A percentile compares a stretch with the other conserved stretches of the same genome.
phyloP scores from a whole-genome alignment of 2,888 invertebrate genomes.

The Netelia fuscicornis region DNA sequence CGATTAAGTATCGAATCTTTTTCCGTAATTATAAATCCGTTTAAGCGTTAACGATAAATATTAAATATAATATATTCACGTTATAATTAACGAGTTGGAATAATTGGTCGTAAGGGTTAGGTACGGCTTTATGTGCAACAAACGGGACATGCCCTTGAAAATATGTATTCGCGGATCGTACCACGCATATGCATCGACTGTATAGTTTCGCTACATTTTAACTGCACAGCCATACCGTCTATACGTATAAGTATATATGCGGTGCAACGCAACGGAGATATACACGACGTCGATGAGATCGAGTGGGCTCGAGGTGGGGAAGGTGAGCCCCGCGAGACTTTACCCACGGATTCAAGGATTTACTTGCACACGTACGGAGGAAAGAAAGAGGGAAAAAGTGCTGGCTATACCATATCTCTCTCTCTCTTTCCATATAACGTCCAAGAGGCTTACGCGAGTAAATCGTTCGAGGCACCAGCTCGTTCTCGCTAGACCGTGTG shows the following conservation, averaged over 20 bases:
- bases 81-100: conserved; percentile 13
- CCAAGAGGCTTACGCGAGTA: conserved; percentile 47
- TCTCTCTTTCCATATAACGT: conserved; percentile 4
- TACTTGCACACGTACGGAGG: conserved; percentile 48
- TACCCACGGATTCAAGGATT: conserved; percentile 60
- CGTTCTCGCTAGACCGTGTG: conserved; percentile 36
- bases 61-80: neutral
- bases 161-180: neutral
- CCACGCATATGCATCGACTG: neutral
- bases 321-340: conserved; percentile 51
- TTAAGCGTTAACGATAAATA: neutral
- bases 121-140: neutral
- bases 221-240: conserved; percentile 25
- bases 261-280: conserved; percentile 26
- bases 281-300: conserved; percentile 23
- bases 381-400: conserved; percentile 52
- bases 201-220: conserved; percentile 32
- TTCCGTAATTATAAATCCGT: no score
- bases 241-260: conserved; percentile 22
- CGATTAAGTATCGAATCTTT: no score
- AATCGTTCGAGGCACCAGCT: conserved; percentile 52
- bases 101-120: conserved; percentile 13
- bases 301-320: conserved; percentile 30
- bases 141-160: conserved; percentile 51
- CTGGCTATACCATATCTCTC: neutral